Evolutionary conservation across 2,888 invertebrate genomes (phyloP).

Genomic region (Drosophila picticornis): DNA sequence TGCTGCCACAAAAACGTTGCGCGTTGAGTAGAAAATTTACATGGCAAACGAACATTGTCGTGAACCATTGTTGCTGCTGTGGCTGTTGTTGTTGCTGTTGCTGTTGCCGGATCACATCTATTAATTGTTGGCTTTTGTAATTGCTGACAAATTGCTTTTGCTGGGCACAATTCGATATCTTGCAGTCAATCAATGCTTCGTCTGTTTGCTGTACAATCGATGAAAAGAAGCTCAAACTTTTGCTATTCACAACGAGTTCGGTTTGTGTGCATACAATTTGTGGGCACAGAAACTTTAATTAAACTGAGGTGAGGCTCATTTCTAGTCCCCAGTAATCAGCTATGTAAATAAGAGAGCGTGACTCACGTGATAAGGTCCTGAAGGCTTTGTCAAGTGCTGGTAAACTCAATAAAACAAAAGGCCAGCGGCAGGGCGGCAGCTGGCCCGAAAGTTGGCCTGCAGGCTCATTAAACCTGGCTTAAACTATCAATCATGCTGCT

Average conservation of each 20-base stretch:
- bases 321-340: conserved; percentile 42
- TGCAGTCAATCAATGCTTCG: conserved; percentile 7
- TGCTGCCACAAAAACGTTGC: conserved; percentile 12
- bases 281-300: conserved; percentile 46
- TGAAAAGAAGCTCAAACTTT: conserved; percentile 46
- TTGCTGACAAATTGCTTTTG: conserved; percentile 60
- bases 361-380: conserved; percentile 11
- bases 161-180: conserved; percentile 4
- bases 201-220: conserved; percentile 48
- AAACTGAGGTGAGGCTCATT: conserved; percentile 28
- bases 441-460: conserved; percentile 16
- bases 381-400: conserved; percentile 3
- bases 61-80: conserved; percentile 1
- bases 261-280: conserved; percentile 13
- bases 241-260: conserved; percentile 18
- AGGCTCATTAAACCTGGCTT: conserved; percentile 63
- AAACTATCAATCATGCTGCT: conserved; percentile 64
- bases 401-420: conserved; percentile 4
- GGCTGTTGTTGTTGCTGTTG: conserved; percentile 3
- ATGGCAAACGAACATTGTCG: conserved; percentile 12
- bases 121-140: conserved; percentile 46
- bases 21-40: conserved; percentile 19
- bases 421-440: not conserved
- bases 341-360: conserved; percentile 59
- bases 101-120: conserved; percentile 34